Base-by-base conservation (phyloP, 2,113 vertebrate genomes). In the Oophaga pumilio region DNA sequence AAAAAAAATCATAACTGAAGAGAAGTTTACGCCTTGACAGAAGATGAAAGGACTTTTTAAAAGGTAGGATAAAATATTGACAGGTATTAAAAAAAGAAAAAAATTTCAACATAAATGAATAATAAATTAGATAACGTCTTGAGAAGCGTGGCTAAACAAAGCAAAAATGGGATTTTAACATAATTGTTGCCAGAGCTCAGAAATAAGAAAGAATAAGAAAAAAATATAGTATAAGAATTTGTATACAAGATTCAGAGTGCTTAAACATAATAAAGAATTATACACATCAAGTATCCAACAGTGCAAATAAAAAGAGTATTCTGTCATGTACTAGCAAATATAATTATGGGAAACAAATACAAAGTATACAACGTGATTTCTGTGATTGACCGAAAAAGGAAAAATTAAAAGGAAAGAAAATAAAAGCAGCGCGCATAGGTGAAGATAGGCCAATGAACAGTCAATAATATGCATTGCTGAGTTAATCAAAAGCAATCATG, bases 401-500 rank as follows among this genome's bases (percentile, higher is more conserved):
- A 62, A 87, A 17, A 17, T 2, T 26, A 49, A 50, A 57, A 22
- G 52, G 20, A 49, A 18, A 17, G n/a, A 71, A 14, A 33, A 43
- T 43, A 5, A 52, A 56, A 10, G 18, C 26, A 74, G 59, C 60
- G 50, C 20, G 80, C 33, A 8, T 26, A 56, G 28, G 73, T 76
- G 14, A 57, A n/a, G 24, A 73, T 52, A 62, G 64, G 20, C 82
- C 22, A 73, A 82, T 7, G 6, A 64, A 69, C 66, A 81, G 81
- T 60, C 68, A 50, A 73, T 81, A 87, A 26, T 43, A 49, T 26
- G 33, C 5, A 7, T 20, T 20, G 62, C 43, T 57, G 50, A 59
- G 22, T 82, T 62, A 50, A 82, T 49, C 49, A 53, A 82, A 87
- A 62, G 68, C 86, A 82, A 82, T 87, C 68, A 74, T 52, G 78